Evolutionary conservation across 2,888 invertebrate species (phyloP).

Genomic region (Hofmannophila pseudospretella): DNA sequence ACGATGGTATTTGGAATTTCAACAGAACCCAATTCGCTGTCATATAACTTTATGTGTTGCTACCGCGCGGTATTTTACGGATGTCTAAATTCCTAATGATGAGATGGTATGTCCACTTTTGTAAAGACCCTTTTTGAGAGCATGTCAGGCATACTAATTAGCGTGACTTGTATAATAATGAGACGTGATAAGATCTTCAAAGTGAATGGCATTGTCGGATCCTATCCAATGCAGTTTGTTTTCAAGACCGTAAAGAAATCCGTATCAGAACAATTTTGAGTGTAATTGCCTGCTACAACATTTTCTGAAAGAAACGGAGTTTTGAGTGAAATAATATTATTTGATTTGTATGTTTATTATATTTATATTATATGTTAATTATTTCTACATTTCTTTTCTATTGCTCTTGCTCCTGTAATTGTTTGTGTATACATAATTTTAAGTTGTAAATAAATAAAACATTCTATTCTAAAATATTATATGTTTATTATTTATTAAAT

Average conservation of each 20-base stretch:
- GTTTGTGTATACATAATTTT: too few species aligned
- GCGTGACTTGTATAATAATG: slow-evolving; percentile 22
- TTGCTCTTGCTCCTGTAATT: too few species aligned
- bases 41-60: slow-evolving; percentile 17
- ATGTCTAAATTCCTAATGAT: slow-evolving; percentile 8
- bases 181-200: slow-evolving; percentile 20
- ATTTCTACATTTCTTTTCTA: too few species aligned
- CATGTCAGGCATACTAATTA: slow-evolving; percentile 39
- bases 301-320: neutral
- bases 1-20: slow-evolving; percentile 5
- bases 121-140: slow-evolving; percentile 12
- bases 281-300: slow-evolving; percentile 7
- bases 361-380: too few species aligned
- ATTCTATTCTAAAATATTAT: too few species aligned
- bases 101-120: slow-evolving; percentile 11
- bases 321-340: too few species aligned
- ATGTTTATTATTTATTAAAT: neutral
- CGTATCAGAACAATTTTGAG: slow-evolving; percentile 9
- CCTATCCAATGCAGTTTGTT: slow-evolving; percentile 13
- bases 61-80: slow-evolving; percentile 13
- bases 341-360: too few species aligned
- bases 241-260: slow-evolving; percentile 13
- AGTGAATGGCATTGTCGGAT: slow-evolving; percentile 12
- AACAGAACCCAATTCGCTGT: slow-evolving; percentile 13
- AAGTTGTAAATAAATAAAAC: too few species aligned